phyloP scores from a whole-genome alignment of 2,888 invertebrate species.

The Catotricha subobsoleta region DNA sequence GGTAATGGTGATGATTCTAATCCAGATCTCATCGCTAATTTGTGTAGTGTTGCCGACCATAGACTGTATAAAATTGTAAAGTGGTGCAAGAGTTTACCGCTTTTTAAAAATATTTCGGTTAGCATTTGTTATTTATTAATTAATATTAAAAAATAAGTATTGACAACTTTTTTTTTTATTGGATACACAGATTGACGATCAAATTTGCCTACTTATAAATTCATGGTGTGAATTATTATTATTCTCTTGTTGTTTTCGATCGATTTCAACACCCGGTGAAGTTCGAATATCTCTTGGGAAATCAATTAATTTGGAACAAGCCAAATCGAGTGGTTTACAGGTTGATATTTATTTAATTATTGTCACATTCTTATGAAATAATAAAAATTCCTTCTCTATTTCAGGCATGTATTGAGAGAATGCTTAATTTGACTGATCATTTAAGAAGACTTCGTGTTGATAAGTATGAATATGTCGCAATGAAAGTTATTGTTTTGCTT shows the following conservation, averaged over 20 bases:
- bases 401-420: constrained; percentile 72
- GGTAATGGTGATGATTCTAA: constrained; percentile 41
- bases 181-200: constrained; percentile 95
- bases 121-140: constrained; percentile 19
- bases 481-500: constrained; percentile 84
- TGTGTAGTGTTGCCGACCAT: constrained; percentile 89
- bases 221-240: constrained; percentile 91
- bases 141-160: constrained; percentile 4
- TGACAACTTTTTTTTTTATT: constrained; percentile 14
- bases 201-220: constrained; percentile 89
- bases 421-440: constrained; percentile 89
- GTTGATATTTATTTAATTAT: constrained; percentile 21
- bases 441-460: constrained; percentile 76
- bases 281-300: constrained; percentile 45
- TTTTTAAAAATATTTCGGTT: constrained; percentile 90
- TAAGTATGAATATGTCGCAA: constrained; percentile 88
- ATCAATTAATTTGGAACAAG: constrained; percentile 26
- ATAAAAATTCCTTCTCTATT: constrained; percentile 7
- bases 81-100: constrained; percentile 93
- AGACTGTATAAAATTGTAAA: constrained; percentile 92
- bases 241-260: constrained; percentile 87
- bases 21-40: constrained; percentile 71
- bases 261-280: constrained; percentile 76
- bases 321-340: constrained; percentile 33
- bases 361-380: background rate